Conservation (phyloP, 2,113 vertebrate genomes). For the Rhombomys opimus region DNA sequence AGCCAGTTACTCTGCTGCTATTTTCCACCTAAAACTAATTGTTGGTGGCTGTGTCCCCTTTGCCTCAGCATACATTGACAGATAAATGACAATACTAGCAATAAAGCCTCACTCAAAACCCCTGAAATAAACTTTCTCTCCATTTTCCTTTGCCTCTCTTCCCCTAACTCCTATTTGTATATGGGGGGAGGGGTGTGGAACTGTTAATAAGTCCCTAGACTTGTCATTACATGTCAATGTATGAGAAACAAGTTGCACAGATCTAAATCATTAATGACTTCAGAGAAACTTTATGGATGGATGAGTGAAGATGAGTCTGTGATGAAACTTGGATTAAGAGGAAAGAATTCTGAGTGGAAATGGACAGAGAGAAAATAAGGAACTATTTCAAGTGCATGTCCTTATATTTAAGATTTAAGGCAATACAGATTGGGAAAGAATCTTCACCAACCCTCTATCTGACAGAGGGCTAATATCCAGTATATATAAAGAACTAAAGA, state of each 20-base stretch:
- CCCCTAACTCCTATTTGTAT: neutral
- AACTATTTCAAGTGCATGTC: neutral
- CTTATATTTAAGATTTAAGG: constrained; percentile 17
- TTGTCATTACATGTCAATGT: neutral
- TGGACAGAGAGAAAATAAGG: neutral
- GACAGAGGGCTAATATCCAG: too few species aligned
- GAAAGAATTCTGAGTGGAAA: neutral
- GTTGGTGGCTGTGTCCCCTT: constrained; percentile 10
- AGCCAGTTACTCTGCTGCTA: neutral
- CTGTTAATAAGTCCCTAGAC: neutral
- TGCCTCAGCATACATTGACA: neutral
- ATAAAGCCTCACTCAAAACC: neutral
- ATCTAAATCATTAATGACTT: neutral
- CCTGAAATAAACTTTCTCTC: neutral
- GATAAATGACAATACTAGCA: neutral
- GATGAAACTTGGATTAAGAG: neutral
- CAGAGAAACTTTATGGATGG: neutral
- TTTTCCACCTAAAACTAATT: constrained; percentile 7
- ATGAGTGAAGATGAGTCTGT: neutral
- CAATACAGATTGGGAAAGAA: neutral
- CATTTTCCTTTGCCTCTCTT: neutral
- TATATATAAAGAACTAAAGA: too few species aligned
- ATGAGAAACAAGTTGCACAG: neutral
- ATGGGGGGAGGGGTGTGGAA: neutral
- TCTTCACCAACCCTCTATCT: too few species aligned